A percentile compares a stretch with the other conserved stretches of the same genome.
phyloP scores from a whole-genome alignment of 2,113 vertebrate species.

The Oncorhynchus masou region DNA sequence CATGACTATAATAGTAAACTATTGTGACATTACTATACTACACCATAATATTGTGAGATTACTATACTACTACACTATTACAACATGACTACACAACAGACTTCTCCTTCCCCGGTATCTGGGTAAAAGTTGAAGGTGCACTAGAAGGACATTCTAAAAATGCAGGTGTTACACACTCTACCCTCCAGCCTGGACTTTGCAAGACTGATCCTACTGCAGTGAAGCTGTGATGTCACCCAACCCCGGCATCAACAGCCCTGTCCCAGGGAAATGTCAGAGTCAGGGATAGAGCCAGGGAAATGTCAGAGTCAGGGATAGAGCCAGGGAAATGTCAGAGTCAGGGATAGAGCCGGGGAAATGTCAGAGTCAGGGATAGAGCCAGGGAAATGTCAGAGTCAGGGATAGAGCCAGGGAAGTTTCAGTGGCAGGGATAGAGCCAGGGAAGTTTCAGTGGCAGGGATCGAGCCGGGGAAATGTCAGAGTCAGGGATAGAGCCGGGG shows the following conservation, averaged over 20 bases:
- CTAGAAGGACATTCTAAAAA: slow-evolving; percentile 51
- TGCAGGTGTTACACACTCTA: slow-evolving; percentile 63
- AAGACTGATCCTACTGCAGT: slow-evolving; percentile 49
- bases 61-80: too few species aligned
- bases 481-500: slow-evolving; percentile 39
- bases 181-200: slow-evolving; percentile 50
- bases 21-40: too few species aligned
- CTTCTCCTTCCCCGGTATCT: neutral
- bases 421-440: slow-evolving; percentile 41
- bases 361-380: slow-evolving; percentile 45
- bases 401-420: slow-evolving; percentile 56
- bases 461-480: slow-evolving; percentile 60
- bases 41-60: too few species aligned
- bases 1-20: too few species aligned
- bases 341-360: slow-evolving; percentile 54
- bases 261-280: slow-evolving; percentile 65
- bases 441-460: slow-evolving; percentile 61
- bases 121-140: neutral
- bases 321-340: slow-evolving; percentile 16
- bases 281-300: slow-evolving; percentile 35
- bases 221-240: slow-evolving; percentile 49
- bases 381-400: slow-evolving; percentile 64
- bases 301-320: slow-evolving; percentile 24
- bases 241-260: slow-evolving; percentile 24
- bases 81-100: neutral